Conservation (phyloP, 2,113 vertebrate genomes). For the Brevimyrus niger region DNA sequence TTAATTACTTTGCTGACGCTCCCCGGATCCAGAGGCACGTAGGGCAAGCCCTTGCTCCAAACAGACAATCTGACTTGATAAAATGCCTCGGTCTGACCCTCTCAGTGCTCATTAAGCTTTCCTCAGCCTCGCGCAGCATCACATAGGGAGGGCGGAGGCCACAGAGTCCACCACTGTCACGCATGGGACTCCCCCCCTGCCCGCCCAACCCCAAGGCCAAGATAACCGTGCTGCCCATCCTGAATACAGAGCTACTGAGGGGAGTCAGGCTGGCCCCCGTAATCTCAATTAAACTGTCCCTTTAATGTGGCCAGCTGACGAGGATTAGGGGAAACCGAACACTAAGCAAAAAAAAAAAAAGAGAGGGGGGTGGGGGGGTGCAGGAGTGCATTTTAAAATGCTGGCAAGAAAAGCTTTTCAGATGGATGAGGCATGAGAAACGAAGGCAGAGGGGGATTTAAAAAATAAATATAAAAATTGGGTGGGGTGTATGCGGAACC, state of each 20-base stretch:
- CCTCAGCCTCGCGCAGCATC: background rate
- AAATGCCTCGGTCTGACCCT: background rate
- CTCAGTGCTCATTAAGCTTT: background rate
- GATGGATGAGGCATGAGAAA: background rate
- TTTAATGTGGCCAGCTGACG: background rate
- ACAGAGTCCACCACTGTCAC: background rate
- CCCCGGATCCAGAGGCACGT: background rate
- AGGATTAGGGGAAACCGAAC: background rate
- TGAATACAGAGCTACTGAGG: background rate
- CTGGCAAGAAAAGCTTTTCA: background rate
- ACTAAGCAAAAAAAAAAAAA: background rate
- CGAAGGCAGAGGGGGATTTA: background rate
- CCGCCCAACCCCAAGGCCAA: background rate
- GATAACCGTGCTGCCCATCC: background rate
- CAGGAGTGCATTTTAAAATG: background rate
- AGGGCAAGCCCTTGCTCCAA: background rate
- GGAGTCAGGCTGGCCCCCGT: background rate
- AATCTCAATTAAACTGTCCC: background rate
- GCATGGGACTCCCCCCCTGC: background rate
- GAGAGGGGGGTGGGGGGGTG: background rate
- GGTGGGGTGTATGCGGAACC: background rate
- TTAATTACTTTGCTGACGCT: background rate
- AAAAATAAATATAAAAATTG: background rate
- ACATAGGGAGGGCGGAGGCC: background rate
- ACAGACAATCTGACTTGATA: background rate